A percentile compares a stretch with the other conserved stretches of the same genome.
phyloP scores from a whole-genome alignment of 2,797 vertebrate genomes.

The Molossus molossus region DNA sequence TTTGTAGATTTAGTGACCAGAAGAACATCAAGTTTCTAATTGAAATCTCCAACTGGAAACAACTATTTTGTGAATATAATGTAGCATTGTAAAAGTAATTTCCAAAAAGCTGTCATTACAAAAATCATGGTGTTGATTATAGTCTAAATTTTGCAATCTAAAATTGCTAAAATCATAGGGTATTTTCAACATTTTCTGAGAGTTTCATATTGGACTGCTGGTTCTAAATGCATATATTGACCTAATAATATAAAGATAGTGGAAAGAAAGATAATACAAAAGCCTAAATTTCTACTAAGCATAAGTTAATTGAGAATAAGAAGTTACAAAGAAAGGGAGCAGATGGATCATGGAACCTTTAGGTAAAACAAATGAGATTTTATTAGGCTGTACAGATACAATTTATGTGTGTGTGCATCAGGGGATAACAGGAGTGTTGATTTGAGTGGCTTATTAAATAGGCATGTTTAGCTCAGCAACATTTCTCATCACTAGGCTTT shows the following conservation, averaged over 20 bases:
- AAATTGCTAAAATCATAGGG: conserved; percentile 60
- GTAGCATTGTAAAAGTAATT: conserved; percentile 26
- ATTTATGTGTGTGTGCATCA: conserved; percentile 73
- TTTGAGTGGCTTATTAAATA: conserved; percentile 80
- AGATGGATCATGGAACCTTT: conserved; percentile 74
- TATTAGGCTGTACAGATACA: conserved; percentile 80
- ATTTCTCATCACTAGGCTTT: conserved; percentile 75
- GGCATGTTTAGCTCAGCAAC: conserved; percentile 76
- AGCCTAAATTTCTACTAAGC: conserved; percentile 73
- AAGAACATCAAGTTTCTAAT: conserved; percentile 15
- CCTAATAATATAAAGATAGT: conserved; percentile 72
- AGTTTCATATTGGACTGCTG: conserved; percentile 48
- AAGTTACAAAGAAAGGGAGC: conserved; percentile 71
- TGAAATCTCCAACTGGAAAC: conserved; percentile 11
- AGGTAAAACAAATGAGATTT: conserved; percentile 85
- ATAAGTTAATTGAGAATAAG: conserved; percentile 74
- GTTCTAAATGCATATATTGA: conserved; percentile 53
- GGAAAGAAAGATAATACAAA: conserved; percentile 73
- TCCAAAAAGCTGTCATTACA: conserved; percentile 17
- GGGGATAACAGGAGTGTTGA: conserved; percentile 76
- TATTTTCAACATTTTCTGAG: conserved; percentile 65
- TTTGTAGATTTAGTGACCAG: conserved; percentile 3
- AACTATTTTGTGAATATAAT: conserved; percentile 59
- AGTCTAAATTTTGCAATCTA: conserved; percentile 57
- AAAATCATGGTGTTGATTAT: conserved; percentile 47